phyloP scores from a whole-genome alignment of 2,113 vertebrate genomes.

The Lophotis ruficrista region DNA sequence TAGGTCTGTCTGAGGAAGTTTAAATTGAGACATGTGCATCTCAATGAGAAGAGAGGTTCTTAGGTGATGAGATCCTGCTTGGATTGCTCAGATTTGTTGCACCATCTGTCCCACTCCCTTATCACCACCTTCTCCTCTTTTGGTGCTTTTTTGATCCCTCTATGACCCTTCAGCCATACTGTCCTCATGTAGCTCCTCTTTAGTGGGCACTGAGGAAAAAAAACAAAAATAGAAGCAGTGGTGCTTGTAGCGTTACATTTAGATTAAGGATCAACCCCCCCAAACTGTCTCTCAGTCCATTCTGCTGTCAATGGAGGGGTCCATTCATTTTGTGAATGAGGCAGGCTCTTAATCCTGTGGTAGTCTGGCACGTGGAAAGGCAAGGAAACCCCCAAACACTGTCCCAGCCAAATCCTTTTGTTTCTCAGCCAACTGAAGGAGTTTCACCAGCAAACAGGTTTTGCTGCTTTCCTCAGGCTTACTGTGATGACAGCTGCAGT shows the following conservation, averaged over 20 bases:
- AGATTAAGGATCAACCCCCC: background rate
- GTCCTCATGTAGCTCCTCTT: fast-evolving
- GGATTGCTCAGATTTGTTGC: background rate
- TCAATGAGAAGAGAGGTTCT: background rate
- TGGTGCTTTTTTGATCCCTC: background rate
- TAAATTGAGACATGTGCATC: background rate
- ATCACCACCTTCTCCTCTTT: background rate
- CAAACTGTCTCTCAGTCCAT: background rate
- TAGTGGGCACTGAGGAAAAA: background rate
- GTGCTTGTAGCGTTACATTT: background rate
- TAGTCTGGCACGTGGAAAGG: background rate
- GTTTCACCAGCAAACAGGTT: conserved; percentile 12
- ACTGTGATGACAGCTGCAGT: background rate
- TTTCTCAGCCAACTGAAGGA: background rate
- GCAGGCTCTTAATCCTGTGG: background rate
- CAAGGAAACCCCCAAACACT: background rate
- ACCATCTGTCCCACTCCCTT: background rate
- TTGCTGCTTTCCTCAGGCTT: background rate
- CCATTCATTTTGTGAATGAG: background rate
- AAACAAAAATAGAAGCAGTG: background rate
- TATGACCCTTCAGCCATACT: background rate
- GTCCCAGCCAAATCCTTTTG: background rate
- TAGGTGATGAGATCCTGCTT: background rate
- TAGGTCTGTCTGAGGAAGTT: background rate
- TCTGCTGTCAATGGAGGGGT: background rate